Evolutionary conservation across 2,888 invertebrate genomes (phyloP).

Genomic region (Polymixis lichenea): DNA sequence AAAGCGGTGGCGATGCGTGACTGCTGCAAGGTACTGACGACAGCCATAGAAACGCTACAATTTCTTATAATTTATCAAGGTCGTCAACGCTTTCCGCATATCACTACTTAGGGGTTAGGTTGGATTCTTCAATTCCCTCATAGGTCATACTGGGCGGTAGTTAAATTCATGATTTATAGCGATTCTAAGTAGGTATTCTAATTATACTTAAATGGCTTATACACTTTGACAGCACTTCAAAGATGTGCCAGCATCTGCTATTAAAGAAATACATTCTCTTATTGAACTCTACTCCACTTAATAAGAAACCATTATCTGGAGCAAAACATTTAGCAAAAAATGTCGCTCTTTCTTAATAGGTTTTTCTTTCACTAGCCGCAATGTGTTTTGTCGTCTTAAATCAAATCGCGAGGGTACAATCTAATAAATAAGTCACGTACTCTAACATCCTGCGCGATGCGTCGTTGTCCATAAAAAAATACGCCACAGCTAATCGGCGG

Average conservation of each 20-base stretch:
- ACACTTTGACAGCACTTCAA: not conserved
- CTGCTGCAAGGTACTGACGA: slow-evolving; percentile 7
- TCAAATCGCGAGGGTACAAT: slow-evolving; percentile 68
- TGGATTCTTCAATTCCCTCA: slow-evolving; percentile 13
- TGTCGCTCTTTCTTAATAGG: slow-evolving; percentile 56
- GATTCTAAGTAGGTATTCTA: not conserved
- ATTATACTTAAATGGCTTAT: not conserved
- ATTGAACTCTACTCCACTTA: slow-evolving; percentile 42
- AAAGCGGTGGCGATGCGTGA: slow-evolving; percentile 17
- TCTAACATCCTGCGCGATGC: slow-evolving; percentile 80
- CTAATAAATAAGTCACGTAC: slow-evolving; percentile 85
- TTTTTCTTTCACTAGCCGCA: slow-evolving; percentile 60
- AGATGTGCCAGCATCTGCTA: not conserved
- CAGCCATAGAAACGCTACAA: slow-evolving; percentile 18
- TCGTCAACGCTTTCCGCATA: not conserved
- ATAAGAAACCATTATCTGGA: slow-evolving; percentile 56
- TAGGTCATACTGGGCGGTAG: not conserved
- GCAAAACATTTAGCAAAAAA: slow-evolving; percentile 60
- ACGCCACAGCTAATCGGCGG: slow-evolving; percentile 84
- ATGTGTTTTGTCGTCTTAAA: slow-evolving; percentile 66
- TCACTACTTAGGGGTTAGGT: too few species aligned
- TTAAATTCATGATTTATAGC: slow-evolving; percentile 7
- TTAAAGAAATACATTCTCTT: slow-evolving; percentile 28
- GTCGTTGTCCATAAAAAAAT: slow-evolving; percentile 80
- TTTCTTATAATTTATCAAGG: slow-evolving; percentile 20